These are phyloP conservation scores for Plecturocebus donacophilus DNA, from an alignment of 2,113 vertebrate genomes.

Conservation along the genomic window DNA sequence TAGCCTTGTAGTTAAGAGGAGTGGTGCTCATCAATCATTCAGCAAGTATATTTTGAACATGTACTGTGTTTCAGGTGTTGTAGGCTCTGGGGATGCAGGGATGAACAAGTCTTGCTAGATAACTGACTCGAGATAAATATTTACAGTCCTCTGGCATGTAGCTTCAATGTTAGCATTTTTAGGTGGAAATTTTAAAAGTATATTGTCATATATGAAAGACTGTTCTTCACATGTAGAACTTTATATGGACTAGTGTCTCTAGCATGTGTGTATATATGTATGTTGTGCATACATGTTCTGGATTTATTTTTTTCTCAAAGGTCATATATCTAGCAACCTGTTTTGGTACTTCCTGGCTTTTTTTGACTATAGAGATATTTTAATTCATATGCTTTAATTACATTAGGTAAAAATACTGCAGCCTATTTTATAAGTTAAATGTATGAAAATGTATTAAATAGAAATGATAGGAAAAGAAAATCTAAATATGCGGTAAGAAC, in stretches of 20 bases:
- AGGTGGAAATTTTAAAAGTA: background rate
- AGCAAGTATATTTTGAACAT: background rate
- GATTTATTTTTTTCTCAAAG: background rate
- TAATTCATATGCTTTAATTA: background rate
- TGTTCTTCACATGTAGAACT: background rate
- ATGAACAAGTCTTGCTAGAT: background rate
- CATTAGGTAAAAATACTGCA: background rate
- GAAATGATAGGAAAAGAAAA: background rate
- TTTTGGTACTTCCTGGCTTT: background rate
- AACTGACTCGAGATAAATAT: background rate
- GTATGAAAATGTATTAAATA: background rate
- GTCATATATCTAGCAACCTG: background rate
- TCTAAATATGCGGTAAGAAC: background rate
- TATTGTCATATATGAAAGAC: background rate
- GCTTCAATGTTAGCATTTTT: background rate
- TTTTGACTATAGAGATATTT: background rate
- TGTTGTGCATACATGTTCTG: background rate
- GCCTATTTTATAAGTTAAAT: background rate
- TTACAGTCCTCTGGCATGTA: background rate
- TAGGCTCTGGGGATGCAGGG: background rate
- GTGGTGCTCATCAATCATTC: background rate
- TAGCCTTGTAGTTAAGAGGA: background rate
- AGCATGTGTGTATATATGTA: background rate
- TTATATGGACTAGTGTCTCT: background rate
- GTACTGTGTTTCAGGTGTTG: background rate